Conservation (phyloP, 2,888 invertebrate genomes). For the Oxystoma pomonae region DNA sequence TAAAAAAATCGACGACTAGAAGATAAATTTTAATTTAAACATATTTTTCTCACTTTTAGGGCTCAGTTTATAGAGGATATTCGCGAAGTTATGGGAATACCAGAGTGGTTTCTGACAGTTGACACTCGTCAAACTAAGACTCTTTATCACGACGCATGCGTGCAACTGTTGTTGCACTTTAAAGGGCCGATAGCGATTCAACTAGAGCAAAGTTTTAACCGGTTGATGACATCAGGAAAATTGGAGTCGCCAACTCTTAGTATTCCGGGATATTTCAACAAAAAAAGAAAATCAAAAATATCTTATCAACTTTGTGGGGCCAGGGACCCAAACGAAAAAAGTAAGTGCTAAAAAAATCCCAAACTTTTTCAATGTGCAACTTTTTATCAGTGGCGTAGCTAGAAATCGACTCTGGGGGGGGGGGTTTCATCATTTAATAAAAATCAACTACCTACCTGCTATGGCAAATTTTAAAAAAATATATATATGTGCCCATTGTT, state of each 20-base stretch:
- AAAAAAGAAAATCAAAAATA: slow-evolving; percentile 65
- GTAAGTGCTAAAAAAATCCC: too few relatives aligned
- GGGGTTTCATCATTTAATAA: too few relatives aligned
- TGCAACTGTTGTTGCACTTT: slow-evolving; percentile 84
- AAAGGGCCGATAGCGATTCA: slow-evolving; percentile 74
- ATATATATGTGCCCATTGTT: slow-evolving; percentile 1
- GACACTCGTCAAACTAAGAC: slow-evolving; percentile 76
- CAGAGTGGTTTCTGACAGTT: slow-evolving; percentile 85
- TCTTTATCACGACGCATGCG: slow-evolving; percentile 73
- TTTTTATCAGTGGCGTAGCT: not conserved
- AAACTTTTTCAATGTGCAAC: too few relatives aligned
- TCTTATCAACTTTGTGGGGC: slow-evolving; percentile 75
- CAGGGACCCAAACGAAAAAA: slow-evolving; percentile 69
- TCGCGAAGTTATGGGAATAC: slow-evolving; percentile 76
- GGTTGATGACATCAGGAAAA: slow-evolving; percentile 67
- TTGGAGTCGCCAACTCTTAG: slow-evolving; percentile 71
- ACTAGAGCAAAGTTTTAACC: slow-evolving; percentile 77
- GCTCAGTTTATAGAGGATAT: slow-evolving; percentile 81
- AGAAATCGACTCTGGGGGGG: too few relatives aligned
- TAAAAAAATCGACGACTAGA: not conserved
- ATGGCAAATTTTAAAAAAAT: slow-evolving; percentile 1
- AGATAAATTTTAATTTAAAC: not conserved
- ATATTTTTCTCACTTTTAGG: slow-evolving; percentile 48
- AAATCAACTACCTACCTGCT: too few relatives aligned
- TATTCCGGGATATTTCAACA: slow-evolving; percentile 71